phyloP scores from a whole-genome alignment of 2,113 vertebrate species.

The Hyaena hyaena region DNA sequence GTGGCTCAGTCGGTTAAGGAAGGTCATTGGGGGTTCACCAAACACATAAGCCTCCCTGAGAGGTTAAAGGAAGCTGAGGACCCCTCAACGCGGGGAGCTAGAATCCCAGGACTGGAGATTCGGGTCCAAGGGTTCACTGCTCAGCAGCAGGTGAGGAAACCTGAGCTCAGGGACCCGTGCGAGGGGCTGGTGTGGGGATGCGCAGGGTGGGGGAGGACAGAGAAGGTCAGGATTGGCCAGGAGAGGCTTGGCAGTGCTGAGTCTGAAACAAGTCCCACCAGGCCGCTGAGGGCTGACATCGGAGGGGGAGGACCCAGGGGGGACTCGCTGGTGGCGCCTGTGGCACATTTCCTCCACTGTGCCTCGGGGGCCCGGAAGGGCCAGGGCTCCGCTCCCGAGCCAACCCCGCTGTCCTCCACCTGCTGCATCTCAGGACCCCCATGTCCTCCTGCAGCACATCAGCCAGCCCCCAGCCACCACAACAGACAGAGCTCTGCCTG shows the following conservation, averaged over 20 bases:
- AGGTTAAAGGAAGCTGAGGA: background rate
- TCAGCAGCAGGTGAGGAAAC: background rate
- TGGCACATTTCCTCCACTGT: background rate
- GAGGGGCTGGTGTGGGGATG: background rate
- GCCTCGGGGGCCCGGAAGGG: background rate
- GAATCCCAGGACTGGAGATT: background rate
- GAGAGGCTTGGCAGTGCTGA: background rate
- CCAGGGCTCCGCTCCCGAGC: background rate
- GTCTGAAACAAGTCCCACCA: background rate
- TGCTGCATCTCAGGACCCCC: background rate
- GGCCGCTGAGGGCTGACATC: background rate
- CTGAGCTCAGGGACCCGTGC: background rate
- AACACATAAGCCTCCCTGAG: background rate
- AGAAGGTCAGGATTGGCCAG: background rate
- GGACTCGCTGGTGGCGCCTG: background rate
- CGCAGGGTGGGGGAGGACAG: background rate
- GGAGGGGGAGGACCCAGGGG: no score
- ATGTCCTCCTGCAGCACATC: accelerated
- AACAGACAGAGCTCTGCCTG: background rate
- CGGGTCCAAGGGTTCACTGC: no score
- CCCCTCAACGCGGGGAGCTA: background rate
- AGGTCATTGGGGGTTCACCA: background rate
- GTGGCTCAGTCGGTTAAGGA: no score
- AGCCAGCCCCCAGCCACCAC: background rate
- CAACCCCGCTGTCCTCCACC: background rate